Evolutionary conservation across 1,140 invertebrate genomes (phyloP), one percentile per base, ranked within the genome.

Genomic region (Hetaerina americana): DNA sequence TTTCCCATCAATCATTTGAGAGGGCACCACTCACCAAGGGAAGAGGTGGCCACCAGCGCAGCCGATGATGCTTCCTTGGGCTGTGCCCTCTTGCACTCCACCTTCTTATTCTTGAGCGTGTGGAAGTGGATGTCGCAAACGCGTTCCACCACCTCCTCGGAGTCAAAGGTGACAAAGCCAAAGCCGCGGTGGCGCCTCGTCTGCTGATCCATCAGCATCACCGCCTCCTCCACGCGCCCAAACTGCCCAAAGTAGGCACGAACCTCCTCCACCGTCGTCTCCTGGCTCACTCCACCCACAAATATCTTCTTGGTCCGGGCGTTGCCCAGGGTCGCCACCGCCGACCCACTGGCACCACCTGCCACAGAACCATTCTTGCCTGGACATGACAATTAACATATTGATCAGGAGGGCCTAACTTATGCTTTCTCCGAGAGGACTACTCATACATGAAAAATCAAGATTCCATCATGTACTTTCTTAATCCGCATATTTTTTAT

Each of bases 141-240:
- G 70, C 92, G 87, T 79, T 95, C 93, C 1, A 95, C 92, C 0
- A 94, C 92, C 77, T 95, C 93, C 80, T 95, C 93, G 75, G 90
- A 92, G 79, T 95, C 93, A 82, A 95, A 95, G 5, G 93, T 95
- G 22, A 96, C 93, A 81, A 95, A 95, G 12, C 93, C 93, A 80
- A 95, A 95, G 70, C 93, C 93, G 68, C 93, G 86, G 79, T 95
- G 93, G 49, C 93, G 88, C 78, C 94, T 95, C 8, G 93, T 96
- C 81, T 95, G 92, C 81, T 95, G 93, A 80, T 95, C 94, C 93
- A 95, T 95, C 75, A 95, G 85, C 93, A 95, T 95, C 12, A 95
- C 93, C 22, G 92, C 93, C 79, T 95, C 94, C 79, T 94, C 92
- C 26, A 81, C 79, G 75, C 75, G 73, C 15, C 93, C 93, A 79